Conservation (phyloP, 2,797 vertebrate species). For the Anolis apletophallus region DNA sequence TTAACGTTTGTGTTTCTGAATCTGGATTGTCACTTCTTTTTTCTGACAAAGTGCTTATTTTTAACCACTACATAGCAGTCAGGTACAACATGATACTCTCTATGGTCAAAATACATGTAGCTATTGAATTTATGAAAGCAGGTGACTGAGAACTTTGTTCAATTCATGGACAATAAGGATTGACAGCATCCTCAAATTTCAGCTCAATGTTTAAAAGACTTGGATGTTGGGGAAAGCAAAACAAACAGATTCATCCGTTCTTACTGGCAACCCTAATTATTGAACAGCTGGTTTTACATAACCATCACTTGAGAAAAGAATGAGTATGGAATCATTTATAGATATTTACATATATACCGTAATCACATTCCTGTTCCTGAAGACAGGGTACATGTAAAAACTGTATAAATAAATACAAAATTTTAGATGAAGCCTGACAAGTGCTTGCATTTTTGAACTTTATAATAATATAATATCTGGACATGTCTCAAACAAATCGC, state of each 20-base stretch:
- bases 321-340: too few species aligned
- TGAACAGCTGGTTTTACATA: neutral
- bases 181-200: too few species aligned
- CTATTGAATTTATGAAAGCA: too few species aligned
- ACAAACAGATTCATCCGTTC: neutral
- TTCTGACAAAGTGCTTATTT: too few species aligned
- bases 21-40: too few species aligned
- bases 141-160: too few species aligned
- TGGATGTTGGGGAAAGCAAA: neutral
- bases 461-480: neutral
- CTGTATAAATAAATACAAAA: neutral
- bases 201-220: neutral
- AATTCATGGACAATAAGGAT: too few species aligned
- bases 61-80: too few species aligned
- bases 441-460: neutral
- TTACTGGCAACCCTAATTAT: neutral
- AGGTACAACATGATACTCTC: too few species aligned
- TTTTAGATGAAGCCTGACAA: neutral
- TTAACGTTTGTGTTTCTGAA: too few species aligned
- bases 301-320: neutral
- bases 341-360: neutral
- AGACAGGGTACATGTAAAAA: neutral
- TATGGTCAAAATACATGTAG: too few species aligned
- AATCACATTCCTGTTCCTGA: neutral
- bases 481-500: neutral